These are phyloP conservation scores for Calliphora vomitoria DNA, from an alignment of 2,888 invertebrate species.

Conservation along the genomic window DNA sequence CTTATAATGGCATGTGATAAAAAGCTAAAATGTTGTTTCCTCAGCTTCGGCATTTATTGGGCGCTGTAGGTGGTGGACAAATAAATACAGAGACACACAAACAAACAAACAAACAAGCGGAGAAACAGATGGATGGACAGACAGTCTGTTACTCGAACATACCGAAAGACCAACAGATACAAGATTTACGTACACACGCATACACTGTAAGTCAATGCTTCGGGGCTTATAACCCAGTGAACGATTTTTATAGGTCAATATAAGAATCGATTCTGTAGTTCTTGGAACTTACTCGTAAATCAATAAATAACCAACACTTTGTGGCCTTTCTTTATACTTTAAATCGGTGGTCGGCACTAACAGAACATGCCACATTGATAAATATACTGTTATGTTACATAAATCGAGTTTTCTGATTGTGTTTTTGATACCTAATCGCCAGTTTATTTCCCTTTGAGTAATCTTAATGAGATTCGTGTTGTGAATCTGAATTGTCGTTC, in stretches of 20 bases:
- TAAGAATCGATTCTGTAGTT: no score
- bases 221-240: conserved; percentile 42
- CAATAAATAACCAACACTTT: no score
- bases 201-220: conserved; percentile 33
- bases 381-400: no score
- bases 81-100: conserved; percentile 10
- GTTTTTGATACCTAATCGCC: no score
- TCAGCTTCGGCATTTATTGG: conserved; percentile 43
- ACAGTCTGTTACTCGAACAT: not conserved
- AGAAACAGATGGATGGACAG: conserved; percentile 51
- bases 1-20: conserved; percentile 70
- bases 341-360: no score
- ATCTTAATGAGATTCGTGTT: no score
- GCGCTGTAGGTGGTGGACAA: conserved; percentile 40
- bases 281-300: not conserved
- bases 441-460: no score
- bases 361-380: no score
- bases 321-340: no score
- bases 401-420: no score
- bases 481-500: no score
- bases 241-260: not conserved
- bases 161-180: conserved; percentile 23
- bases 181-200: not conserved
- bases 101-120: no score
- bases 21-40: conserved; percentile 62